These are phyloP conservation scores for Thymelicus acteon DNA, from an alignment of 2,888 invertebrate genomes.

Conservation along the genomic window DNA sequence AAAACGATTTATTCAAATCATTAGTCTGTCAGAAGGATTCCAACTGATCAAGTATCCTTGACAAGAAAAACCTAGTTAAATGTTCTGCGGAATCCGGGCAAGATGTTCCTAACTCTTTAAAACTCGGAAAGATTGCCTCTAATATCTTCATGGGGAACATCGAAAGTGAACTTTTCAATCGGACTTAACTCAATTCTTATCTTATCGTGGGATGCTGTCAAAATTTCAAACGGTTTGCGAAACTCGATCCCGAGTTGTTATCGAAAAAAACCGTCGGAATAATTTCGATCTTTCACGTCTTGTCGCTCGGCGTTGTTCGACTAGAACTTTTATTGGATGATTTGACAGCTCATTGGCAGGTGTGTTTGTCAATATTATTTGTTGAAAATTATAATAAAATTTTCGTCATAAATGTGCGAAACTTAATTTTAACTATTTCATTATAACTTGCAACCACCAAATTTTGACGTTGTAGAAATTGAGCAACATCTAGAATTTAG, in stretches of 20 bases:
- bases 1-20: constrained; percentile 33
- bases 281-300: constrained; percentile 18
- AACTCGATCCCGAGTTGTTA: constrained; percentile 49
- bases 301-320: constrained; percentile 18
- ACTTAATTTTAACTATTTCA: no score
- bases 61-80: constrained; percentile 36
- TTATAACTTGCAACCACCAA: no score
- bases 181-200: constrained; percentile 72
- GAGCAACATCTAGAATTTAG: no score
- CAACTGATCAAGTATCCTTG: constrained; percentile 28
- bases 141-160: constrained; percentile 67
- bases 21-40: constrained; percentile 28
- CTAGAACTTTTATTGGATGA: constrained; percentile 29
- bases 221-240: constrained; percentile 61
- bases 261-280: constrained; percentile 32
- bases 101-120: constrained; percentile 32
- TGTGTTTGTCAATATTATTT: constrained; percentile 8
- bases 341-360: constrained; percentile 6
- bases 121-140: constrained; percentile 54
- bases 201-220: constrained; percentile 73
- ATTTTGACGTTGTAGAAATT: no score
- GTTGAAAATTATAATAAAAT: not conserved
- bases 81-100: constrained; percentile 29
- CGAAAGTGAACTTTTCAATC: constrained; percentile 74
- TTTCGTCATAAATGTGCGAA: not conserved